These are phyloP conservation scores for Sycophaga agraensis DNA, from an alignment of 1,140 invertebrate genomes.

Conservation along the genomic window DNA sequence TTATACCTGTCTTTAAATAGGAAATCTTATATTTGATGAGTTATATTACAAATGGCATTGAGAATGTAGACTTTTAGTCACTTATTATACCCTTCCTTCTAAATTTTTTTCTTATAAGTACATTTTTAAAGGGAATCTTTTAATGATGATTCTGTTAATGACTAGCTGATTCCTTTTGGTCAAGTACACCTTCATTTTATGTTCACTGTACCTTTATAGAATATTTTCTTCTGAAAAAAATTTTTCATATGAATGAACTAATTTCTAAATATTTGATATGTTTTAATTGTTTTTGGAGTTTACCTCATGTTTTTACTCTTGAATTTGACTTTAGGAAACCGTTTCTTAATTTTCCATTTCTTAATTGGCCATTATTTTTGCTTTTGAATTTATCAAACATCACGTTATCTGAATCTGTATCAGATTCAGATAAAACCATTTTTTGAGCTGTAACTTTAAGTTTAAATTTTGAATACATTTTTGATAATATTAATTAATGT, in stretches of 20 bases:
- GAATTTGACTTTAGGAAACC: slow-evolving; percentile 47
- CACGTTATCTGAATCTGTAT: slow-evolving; percentile 54
- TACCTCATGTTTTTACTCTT: slow-evolving; percentile 48
- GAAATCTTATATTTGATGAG: slow-evolving; percentile 4
- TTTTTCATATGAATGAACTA: too few species aligned
- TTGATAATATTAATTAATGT: slow-evolving; percentile 15
- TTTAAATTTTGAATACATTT: slow-evolving; percentile 13
- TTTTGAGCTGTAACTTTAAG: slow-evolving; percentile 51
- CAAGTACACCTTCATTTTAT: slow-evolving; percentile 31
- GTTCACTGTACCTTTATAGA: too few species aligned
- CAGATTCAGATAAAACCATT: slow-evolving; percentile 52
- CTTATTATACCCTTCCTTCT: slow-evolving; percentile 15
- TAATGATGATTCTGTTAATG: slow-evolving; percentile 36
- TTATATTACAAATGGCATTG: slow-evolving; percentile 33
- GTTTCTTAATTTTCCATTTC: slow-evolving; percentile 49
- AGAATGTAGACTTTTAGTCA: neutral
- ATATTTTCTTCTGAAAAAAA: too few species aligned
- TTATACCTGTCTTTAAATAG: slow-evolving; percentile 7
- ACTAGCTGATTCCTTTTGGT: slow-evolving; percentile 40
- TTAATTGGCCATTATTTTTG: slow-evolving; percentile 42
- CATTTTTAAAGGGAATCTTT: slow-evolving; percentile 31
- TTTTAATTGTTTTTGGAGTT: too few species aligned
- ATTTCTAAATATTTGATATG: too few species aligned
- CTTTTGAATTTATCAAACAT: slow-evolving; percentile 51
- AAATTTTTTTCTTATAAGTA: too few species aligned